Percentiles rank a stretch among this genome's conserved stretches.
Conservation (phyloP, 1,140 invertebrate genomes). For the Cheumatopsyche charites region DNA sequence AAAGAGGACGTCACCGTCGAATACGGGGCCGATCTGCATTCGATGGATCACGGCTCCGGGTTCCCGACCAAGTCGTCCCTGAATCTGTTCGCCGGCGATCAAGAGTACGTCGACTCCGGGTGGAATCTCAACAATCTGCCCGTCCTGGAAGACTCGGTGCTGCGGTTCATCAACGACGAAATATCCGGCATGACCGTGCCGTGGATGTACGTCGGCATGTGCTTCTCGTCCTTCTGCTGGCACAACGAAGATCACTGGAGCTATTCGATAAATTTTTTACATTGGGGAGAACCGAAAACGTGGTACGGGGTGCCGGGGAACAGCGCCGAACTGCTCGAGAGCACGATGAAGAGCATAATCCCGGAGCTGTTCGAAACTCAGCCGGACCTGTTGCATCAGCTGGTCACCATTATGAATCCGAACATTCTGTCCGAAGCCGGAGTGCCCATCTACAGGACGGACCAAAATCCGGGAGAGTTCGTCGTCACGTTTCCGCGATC, state of each 20-base stretch:
- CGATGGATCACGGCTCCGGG: constrained; percentile 96
- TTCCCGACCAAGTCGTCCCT: constrained; percentile 95
- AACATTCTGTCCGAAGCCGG: constrained; percentile 90
- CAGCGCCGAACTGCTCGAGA: constrained; percentile 92
- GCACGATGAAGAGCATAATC: constrained; percentile 91
- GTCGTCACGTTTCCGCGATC: constrained; percentile 98
- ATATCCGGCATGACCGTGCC: constrained; percentile 99
- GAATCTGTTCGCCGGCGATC: constrained; percentile 75
- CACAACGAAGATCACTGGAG: constrained; percentile 99
- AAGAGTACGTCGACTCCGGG: constrained; percentile 91
- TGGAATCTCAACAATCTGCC: constrained; percentile 99
- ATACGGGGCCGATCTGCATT: constrained; percentile 99
- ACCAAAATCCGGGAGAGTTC: constrained; percentile 99
- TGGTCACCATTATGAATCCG: constrained; percentile 99
- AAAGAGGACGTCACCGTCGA: constrained; percentile 98
- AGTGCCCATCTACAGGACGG: constrained; percentile 76
- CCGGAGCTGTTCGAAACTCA: constrained; percentile 97
- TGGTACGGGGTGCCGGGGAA: constrained; percentile 96
- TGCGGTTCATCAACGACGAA: constrained; percentile 96
- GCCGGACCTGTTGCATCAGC: constrained; percentile 95
- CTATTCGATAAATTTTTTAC: constrained; percentile 99
- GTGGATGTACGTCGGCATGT: constrained; percentile 99
- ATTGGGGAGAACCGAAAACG: constrained; percentile 93
- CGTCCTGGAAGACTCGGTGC: constrained; percentile 87
- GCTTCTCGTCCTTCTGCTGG: constrained; percentile 99